A percentile compares a stretch with the other conserved stretches of the same genome.
phyloP scores from a whole-genome alignment of 2,797 vertebrate genomes.

The Rhyacichthys aspro region DNA sequence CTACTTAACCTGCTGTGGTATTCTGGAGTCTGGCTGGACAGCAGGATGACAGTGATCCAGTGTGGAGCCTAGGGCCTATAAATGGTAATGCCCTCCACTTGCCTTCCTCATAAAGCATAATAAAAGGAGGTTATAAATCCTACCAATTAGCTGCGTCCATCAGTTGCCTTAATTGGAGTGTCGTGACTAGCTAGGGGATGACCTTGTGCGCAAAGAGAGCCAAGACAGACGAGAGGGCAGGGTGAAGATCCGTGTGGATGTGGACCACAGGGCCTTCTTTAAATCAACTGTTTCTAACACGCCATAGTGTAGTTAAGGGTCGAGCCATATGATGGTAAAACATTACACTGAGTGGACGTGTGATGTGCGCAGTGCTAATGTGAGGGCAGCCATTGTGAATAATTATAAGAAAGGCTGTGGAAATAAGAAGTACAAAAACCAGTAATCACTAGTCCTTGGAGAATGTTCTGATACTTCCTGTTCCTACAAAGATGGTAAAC shows the following conservation, averaged over 20 bases:
- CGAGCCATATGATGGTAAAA: slow-evolving; percentile 46
- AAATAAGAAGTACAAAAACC: background rate
- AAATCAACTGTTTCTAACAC: slow-evolving; percentile 67
- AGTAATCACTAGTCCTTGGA: too few relatives aligned
- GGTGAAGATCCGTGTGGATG: slow-evolving; percentile 65
- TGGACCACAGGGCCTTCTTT: slow-evolving; percentile 60
- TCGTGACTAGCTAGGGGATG: slow-evolving; percentile 80
- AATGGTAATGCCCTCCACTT: slow-evolving; percentile 85
- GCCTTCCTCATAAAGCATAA: slow-evolving; percentile 85
- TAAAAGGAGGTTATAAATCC: slow-evolving; percentile 85
- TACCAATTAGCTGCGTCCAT: slow-evolving; percentile 86
- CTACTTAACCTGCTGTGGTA: slow-evolving; percentile 17
- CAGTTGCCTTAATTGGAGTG: slow-evolving; percentile 86
- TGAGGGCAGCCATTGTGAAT: slow-evolving; percentile 11
- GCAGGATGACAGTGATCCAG: slow-evolving; percentile 71
- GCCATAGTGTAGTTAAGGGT: slow-evolving; percentile 50
- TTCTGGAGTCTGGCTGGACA: slow-evolving; percentile 51
- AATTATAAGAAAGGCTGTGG: background rate
- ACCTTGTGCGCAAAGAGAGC: slow-evolving; percentile 80
- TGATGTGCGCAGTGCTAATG: slow-evolving; percentile 43
- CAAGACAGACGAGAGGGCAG: slow-evolving; percentile 75
- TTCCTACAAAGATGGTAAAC: too few relatives aligned
- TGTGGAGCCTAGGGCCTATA: slow-evolving; percentile 76
- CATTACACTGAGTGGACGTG: slow-evolving; percentile 41
- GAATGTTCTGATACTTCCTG: too few relatives aligned